Percentiles rank a stretch among this genome's conserved stretches.
Conservation (phyloP, 2,888 invertebrate genomes). For the Habroteleia sp. region DNA sequence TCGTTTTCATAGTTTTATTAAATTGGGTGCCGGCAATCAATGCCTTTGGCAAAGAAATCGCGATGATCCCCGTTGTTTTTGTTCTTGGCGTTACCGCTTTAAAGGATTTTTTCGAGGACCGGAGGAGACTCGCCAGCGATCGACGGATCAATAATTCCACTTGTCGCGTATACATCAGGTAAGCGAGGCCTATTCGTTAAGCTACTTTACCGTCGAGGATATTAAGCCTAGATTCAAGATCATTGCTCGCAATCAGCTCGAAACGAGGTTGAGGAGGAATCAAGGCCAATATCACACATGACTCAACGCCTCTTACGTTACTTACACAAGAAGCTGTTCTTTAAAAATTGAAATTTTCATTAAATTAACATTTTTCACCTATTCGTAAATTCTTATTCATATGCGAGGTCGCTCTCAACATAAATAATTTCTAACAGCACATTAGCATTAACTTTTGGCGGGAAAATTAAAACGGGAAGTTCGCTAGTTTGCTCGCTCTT, state of each 20-base stretch:
- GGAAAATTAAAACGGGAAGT: too few relatives aligned
- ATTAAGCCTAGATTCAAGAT: constrained; percentile 53
- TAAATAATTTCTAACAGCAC: too few relatives aligned
- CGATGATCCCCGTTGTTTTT: constrained; percentile 96
- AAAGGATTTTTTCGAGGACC: constrained; percentile 97
- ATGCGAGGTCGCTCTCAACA: too few relatives aligned
- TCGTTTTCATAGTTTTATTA: constrained; percentile 96
- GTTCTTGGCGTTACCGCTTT: constrained; percentile 96
- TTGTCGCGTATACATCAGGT: constrained; percentile 96
- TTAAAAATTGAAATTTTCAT: too few relatives aligned
- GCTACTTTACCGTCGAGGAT: constrained; percentile 35
- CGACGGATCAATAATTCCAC: constrained; percentile 96
- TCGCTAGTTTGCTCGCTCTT: too few relatives aligned
- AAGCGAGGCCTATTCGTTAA: constrained; percentile 75
- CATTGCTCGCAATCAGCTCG: constrained; percentile 50
- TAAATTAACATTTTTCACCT: too few relatives aligned
- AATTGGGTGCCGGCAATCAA: constrained; percentile 98
- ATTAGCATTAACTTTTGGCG: too few relatives aligned
- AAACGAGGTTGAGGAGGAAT: constrained; percentile 65
- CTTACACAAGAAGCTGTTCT: too few relatives aligned
- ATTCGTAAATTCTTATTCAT: too few relatives aligned
- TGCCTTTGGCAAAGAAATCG: constrained; percentile 97
- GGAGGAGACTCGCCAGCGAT: constrained; percentile 93
- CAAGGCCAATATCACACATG: constrained; percentile 68
- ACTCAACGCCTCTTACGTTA: constrained; percentile 34